A percentile compares a stretch with the other conserved stretches of the same genome.
phyloP scores from a whole-genome alignment of 1,140 invertebrate genomes.

The Odontomachus brunneus region DNA sequence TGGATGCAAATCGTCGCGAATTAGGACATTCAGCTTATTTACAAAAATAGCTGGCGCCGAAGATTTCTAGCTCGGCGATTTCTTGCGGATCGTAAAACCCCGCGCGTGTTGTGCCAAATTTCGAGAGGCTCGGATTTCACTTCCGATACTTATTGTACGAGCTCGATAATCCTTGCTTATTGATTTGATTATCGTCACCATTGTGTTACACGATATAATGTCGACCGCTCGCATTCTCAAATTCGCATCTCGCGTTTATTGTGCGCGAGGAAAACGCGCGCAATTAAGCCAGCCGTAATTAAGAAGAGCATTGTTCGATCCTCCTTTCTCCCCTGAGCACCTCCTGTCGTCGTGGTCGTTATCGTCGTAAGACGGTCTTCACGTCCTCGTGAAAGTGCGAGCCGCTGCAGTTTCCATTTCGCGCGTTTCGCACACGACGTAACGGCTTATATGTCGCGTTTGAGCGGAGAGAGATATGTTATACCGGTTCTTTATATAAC shows the following conservation, averaged over 20 bases:
- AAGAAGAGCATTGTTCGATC: constrained; percentile 64
- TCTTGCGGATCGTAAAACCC: too few relatives aligned
- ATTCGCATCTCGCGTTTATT: constrained; percentile 27
- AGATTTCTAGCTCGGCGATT: too few relatives aligned
- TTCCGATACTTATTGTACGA: neutral
- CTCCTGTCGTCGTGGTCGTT: constrained; percentile 27
- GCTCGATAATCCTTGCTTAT: neutral
- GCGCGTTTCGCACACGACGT: constrained; percentile 50
- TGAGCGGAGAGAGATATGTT: neutral
- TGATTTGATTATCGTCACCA: constrained; percentile 16
- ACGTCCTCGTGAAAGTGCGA: constrained; percentile 62
- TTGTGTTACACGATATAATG: constrained; percentile 15
- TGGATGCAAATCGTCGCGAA: too few relatives aligned
- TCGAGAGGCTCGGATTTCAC: neutral
- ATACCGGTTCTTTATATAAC: constrained; percentile 55
- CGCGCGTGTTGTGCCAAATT: neutral
- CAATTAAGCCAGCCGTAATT: constrained; percentile 67
- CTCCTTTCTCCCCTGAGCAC: constrained; percentile 20
- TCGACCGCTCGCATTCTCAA: neutral
- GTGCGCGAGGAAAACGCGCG: constrained; percentile 38
- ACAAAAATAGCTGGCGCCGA: too few relatives aligned
- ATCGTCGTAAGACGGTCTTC: constrained; percentile 63
- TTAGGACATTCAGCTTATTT: too few relatives aligned
- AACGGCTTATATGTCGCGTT: constrained; percentile 53
- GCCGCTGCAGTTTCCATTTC: constrained; percentile 67